Percentiles rank a stretch among this genome's conserved stretches.
phyloP scores from a whole-genome alignment of 2,888 invertebrate genomes.

The Coenonympha glycerion region DNA sequence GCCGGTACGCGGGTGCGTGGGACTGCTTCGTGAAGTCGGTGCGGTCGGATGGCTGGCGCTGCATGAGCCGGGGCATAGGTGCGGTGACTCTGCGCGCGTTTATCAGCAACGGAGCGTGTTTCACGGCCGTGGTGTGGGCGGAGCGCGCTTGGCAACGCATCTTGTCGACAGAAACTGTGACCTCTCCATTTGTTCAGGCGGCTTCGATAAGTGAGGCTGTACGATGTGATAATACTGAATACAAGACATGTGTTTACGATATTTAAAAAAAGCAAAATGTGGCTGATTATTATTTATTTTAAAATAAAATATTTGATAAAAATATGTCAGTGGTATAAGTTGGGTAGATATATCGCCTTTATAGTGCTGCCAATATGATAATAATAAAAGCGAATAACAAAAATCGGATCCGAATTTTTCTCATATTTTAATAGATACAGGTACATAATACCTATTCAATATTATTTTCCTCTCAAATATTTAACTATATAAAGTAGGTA shows the following conservation, averaged over 20 bases:
- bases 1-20: constrained; percentile 79
- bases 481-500: no score
- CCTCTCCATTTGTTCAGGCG: constrained; percentile 22
- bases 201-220: constrained; percentile 49
- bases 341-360: no score
- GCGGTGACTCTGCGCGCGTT: constrained; percentile 91
- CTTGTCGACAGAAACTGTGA: constrained; percentile 40
- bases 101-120: constrained; percentile 94
- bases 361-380: no score
- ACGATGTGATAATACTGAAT: constrained; percentile 50
- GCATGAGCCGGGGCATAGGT: constrained; percentile 84
- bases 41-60: constrained; percentile 80
- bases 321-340: background rate
- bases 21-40: constrained; percentile 86
- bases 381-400: no score
- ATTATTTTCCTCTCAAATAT: no score
- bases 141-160: constrained; percentile 73
- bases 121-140: constrained; percentile 89
- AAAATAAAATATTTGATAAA: background rate
- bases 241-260: constrained; percentile 52
- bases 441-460: no score
- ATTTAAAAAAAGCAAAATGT: no score
- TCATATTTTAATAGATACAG: no score
- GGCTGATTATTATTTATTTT: background rate
- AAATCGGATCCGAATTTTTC: no score